Conservation (phyloP, 2,113 vertebrate species). For the Gobiocypris rarus region DNA sequence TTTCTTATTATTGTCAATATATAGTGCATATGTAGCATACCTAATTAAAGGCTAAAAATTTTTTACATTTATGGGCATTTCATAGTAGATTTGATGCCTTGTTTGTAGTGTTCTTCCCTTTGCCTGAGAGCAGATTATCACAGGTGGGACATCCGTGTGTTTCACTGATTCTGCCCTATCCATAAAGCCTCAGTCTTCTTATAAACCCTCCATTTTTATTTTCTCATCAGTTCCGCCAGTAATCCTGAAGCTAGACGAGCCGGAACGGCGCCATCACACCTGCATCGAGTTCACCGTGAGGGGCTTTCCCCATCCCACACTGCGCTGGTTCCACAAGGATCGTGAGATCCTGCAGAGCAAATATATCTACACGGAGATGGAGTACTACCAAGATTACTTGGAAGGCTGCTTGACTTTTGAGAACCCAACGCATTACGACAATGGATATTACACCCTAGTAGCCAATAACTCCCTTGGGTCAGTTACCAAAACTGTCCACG, state of each 20-base stretch:
- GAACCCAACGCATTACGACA: constrained; percentile 96
- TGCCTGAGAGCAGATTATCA: too few relatives aligned
- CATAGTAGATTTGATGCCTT: not conserved
- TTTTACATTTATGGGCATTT: not conserved
- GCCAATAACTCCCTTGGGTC: constrained; percentile 89
- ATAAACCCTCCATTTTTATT: not conserved
- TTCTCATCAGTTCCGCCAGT: constrained; percentile 85
- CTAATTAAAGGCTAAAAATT: not conserved
- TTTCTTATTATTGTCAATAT: too few relatives aligned
- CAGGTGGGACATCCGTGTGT: not conserved
- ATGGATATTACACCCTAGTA: constrained; percentile 96
- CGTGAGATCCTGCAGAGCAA: constrained; percentile 82
- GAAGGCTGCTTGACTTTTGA: constrained; percentile 95
- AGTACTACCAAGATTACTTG: constrained; percentile 86
- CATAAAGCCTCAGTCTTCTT: not conserved
- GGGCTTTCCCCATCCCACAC: constrained; percentile 88
- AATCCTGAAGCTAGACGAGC: constrained; percentile 89
- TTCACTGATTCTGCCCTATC: not conserved
- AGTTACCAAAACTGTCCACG: constrained; percentile 89
- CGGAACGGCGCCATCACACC: constrained; percentile 88
- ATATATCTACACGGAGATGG: constrained; percentile 88
- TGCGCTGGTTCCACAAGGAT: constrained; percentile 90
- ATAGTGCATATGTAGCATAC: too few relatives aligned
- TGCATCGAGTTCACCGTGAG: constrained; percentile 95
- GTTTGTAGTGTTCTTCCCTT: not conserved